Evolutionary conservation across 2,113 vertebrate genomes (phyloP), one percentile per base, ranked within the genome.

Genomic region (Scytalopus superciliaris): DNA sequence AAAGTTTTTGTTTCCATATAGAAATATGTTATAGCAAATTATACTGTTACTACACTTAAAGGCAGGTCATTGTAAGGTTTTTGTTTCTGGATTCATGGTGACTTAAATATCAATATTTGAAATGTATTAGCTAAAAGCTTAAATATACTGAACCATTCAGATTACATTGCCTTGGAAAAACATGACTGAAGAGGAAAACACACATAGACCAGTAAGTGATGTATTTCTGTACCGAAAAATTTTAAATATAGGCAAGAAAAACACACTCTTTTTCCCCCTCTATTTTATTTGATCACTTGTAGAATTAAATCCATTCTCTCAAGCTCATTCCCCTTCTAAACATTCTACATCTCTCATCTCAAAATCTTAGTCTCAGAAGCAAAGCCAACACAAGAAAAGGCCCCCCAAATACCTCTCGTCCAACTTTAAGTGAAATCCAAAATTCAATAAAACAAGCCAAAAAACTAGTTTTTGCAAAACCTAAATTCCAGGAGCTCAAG

Each of bases 1-100:
- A 70, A 96, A 96, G 47, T 78, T 92, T 94, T 75, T 18, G 31
- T 80, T 95, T 95, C 33, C 60, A 68, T 84, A 60, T 1, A 49
- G 17, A 90, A 92, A 60, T 59, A 52, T 16, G 5, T 30, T 63
- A 37, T 4, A 81, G 39, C 5, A 90, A 87, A 56, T 84, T 47
- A 44, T 7, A 73, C 5, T 8, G 27, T 28, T 44, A 25, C 25
- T 60, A 28, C 9, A 6, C 5, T 53, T 66, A 9, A 22, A 23
- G 10, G 7, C 15, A 85, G 23, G 33, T 69, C 53, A 33, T 1
- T 22, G n/a, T 6, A 35, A 56, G 27, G 10, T 13, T 60, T 52
- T 49, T 28, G 18, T 17, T 78, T 25, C 27, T 37, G 10, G 7
- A 37, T 68, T 37, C 66, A 4, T 0, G 0, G 5, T 8, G 80